These are phyloP conservation scores for Aldabrachelys gigantea DNA, from an alignment of 2,113 vertebrate genomes.

Conservation along the genomic window DNA sequence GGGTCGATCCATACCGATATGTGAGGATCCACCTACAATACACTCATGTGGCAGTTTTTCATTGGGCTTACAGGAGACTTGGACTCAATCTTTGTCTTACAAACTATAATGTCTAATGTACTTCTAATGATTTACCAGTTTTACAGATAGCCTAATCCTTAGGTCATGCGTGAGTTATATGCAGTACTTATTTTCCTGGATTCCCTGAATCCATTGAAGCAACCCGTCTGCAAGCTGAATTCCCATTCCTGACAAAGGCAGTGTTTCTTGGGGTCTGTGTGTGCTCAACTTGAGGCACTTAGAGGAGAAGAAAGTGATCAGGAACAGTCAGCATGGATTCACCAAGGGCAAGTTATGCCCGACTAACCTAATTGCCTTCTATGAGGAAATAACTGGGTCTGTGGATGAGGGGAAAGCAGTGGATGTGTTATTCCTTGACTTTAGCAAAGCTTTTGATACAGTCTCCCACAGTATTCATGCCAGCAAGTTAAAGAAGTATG, in stretches of 20 bases:
- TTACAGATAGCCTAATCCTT: background rate
- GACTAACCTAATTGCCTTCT: no score
- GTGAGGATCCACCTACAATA: background rate
- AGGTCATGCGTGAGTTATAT: background rate
- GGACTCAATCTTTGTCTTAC: background rate
- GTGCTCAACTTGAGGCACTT: background rate
- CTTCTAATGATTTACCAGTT: background rate
- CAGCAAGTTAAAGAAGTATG: no score
- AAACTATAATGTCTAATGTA: background rate
- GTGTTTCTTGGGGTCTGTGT: background rate
- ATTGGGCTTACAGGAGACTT: background rate
- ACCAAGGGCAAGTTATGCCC: no score
- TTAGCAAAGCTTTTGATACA: no score
- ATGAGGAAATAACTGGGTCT: no score
- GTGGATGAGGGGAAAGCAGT: no score
- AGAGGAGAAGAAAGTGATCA: no score
- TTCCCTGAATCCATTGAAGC: background rate
- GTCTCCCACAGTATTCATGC: no score
- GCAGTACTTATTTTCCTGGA: background rate
- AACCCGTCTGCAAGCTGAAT: background rate
- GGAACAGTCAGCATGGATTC: no score
- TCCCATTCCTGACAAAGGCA: background rate
- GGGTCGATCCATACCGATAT: background rate
- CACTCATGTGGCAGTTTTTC: background rate
- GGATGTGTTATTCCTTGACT: no score